Evolutionary conservation across 2,888 invertebrate genomes (phyloP).

Genomic region (Hipparchia sbordonii): DNA sequence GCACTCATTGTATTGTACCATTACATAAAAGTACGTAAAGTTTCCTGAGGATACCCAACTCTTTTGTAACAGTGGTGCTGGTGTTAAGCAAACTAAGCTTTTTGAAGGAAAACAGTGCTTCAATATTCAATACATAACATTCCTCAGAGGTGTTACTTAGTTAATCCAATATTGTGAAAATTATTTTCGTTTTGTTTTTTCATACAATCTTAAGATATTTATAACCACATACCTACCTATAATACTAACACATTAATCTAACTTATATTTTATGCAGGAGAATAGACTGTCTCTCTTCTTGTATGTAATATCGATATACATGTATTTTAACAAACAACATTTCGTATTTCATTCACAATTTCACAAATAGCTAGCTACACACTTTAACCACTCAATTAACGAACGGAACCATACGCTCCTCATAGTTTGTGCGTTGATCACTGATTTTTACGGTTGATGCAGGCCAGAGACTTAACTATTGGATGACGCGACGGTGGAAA

Average conservation of each 20-base stretch:
- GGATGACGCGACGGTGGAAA: neutral
- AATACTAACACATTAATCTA: conserved; percentile 50
- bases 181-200: conserved; percentile 20
- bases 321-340: conserved; percentile 70
- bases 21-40: neutral
- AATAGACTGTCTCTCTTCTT: conserved; percentile 31
- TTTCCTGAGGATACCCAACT: neutral
- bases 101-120: conserved; percentile 15
- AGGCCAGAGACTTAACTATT: conserved; percentile 9
- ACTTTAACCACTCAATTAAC: conserved; percentile 48
- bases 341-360: conserved; percentile 71
- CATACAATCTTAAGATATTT: conserved; percentile 22
- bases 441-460: conserved; percentile 6
- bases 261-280: conserved; percentile 26
- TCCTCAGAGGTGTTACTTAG: conserved; percentile 8
- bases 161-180: conserved; percentile 19
- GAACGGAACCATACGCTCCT: conserved; percentile 28
- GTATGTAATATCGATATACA: conserved; percentile 35
- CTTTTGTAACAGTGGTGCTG: neutral
- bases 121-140: conserved; percentile 7
- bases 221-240: conserved; percentile 13
- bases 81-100: conserved; percentile 16
- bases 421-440: conserved; percentile 22
- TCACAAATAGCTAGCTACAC: conserved; percentile 73
- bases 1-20: no score